Base-by-base conservation (phyloP, 2,113 vertebrate species). In the Lathamus discolor region DNA sequence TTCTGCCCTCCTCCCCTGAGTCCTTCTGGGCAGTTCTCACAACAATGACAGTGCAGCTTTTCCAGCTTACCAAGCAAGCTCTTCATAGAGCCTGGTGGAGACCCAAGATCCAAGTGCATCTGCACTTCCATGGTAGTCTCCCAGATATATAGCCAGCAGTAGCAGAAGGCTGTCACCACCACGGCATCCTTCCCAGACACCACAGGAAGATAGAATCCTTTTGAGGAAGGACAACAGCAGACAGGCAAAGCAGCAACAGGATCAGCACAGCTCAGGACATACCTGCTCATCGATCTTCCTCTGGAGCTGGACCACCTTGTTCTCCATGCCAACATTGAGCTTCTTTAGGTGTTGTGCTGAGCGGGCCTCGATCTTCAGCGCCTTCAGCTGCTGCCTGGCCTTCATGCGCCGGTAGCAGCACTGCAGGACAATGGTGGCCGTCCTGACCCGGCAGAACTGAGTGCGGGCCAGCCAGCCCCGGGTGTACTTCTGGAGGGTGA, bases 301-400 rank as follows among this genome's bases (percentile, higher is more conserved):
- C 95, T 99, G 99, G 31, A 99, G 98, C 96, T 99, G 99, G 3
- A 99, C 98, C 33, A 99, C 99, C 95, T 99, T 99, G 97, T 99
- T 99, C 98, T 99, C 99, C 99, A 99, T 99, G 76, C 99, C 99
- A 3, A 98, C 96, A 48, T 99, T 99, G 96, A 99, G 99, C 16
- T 99, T 99, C 96, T 99, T 99, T 64, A 99, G 97, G 83, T 98
- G 99, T 77, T 99, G 72, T 0, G 97, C 98, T 0, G 99, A 99
- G n/a, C 98, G 98, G 0, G 99, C 99, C 39, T 99, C 99, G 0
- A 99, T 99, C 98, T 98, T 99, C 49, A 99, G 98, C 9, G 98
- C 98, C 93, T 99, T 98, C n/a, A 99, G 96, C 89, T 98, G 97
- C 8, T 94, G 97, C n/a, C 77, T 98, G 76, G 99, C 99, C 9